Base-by-base conservation (phyloP, 2,888 invertebrate species). In the Cryptocheilus praepositus region DNA sequence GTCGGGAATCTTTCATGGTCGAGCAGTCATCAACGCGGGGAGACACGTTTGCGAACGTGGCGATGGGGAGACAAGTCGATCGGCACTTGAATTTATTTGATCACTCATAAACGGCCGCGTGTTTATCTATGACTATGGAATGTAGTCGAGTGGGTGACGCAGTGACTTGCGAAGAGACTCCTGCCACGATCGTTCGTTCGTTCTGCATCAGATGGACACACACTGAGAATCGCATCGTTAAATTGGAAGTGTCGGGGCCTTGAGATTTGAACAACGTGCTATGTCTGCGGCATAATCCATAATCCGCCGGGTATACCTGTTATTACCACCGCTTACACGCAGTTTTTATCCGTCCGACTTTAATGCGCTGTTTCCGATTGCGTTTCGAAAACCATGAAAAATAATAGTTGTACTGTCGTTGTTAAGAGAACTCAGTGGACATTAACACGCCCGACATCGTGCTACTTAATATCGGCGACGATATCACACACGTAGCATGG, bases 31-130 rank as follows among this genome's bases (percentile, higher is more conserved):
- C 16, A 59, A 43, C 49, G 52, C 53, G 58, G 43, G 43, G 58
- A 59, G 63, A 36, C 36, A 36, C 36, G 36, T 11, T 36, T 36
- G 36, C 36, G 36, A 22, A 51, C 46, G 36, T 44, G 25, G 45
- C 36, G 51, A 52, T 1, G 22, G 18, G 28, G 54, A 61, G 56
- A 46, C 36, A 28, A 28, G 56, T 46, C 36, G 43, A 69, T 61
- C 46, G 58, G 43, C 54, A 57, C 44, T 69, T 61, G 51, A 61
- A 65, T 65, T 69, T 65, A 54, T 51, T 54, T 15, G 16, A 61
- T 54, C 49, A 61, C 49, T 18, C 25, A 11, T 22, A 36, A 36
- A 36, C 36, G 36, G 36, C 36, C 36, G 36, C 36, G 4, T 36
- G 36, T 36, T 36, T 36, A 36, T 36, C 36, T 36, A 36, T 36